Percentiles rank a stretch among this genome's conserved stretches.
Conservation (phyloP, 2,888 invertebrate species). For the Sericinus montela region DNA sequence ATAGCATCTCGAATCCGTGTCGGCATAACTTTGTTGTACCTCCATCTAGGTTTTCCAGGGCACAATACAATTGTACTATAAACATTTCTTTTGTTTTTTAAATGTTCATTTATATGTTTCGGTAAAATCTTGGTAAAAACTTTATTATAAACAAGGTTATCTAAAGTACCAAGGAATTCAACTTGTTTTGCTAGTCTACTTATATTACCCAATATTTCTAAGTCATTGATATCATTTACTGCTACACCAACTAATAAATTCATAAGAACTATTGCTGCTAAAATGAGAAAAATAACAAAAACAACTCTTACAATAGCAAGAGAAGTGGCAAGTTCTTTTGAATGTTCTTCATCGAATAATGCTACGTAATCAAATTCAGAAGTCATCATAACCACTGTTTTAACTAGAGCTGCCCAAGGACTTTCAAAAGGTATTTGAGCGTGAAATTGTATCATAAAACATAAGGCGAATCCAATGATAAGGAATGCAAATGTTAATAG, state of each 20-base stretch:
- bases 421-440: constrained; percentile 70
- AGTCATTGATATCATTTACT: constrained; percentile 78
- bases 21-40: constrained; percentile 50
- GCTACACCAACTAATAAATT: constrained; percentile 80
- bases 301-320: constrained; percentile 67
- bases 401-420: constrained; percentile 74
- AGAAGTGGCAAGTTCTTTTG: constrained; percentile 54
- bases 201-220: constrained; percentile 78
- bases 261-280: constrained; percentile 80
- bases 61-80: constrained; percentile 45
- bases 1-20: constrained; percentile 58
- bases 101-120: constrained; percentile 41
- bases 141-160: constrained; percentile 70
- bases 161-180: constrained; percentile 71
- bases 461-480: constrained; percentile 76
- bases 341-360: constrained; percentile 66
- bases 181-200: constrained; percentile 77
- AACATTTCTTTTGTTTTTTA: constrained; percentile 60
- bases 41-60: constrained; percentile 62
- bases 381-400: constrained; percentile 81
- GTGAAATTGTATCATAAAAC: constrained; percentile 78
- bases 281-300: constrained; percentile 72
- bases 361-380: constrained; percentile 78
- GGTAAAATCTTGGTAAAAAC: constrained; percentile 58
- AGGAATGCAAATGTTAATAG: constrained; percentile 68